Percentiles rank a stretch among this genome's conserved stretches.
phyloP scores from a whole-genome alignment of 92 coral and sea anemone genomes.

The Scolanthus callimorphus region DNA sequence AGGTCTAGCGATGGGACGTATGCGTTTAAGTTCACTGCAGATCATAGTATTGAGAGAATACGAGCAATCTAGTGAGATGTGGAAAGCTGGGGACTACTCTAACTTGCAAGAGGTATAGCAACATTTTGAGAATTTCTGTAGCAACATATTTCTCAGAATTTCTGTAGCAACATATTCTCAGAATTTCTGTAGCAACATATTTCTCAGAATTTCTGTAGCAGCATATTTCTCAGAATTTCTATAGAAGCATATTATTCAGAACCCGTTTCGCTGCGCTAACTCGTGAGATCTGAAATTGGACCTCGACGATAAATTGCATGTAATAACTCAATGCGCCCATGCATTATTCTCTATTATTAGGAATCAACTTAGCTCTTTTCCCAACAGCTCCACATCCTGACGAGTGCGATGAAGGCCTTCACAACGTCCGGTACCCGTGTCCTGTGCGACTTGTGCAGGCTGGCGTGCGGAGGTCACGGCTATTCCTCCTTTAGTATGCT shows the following conservation, averaged over 20 bases:
- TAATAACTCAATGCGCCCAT: too few relatives aligned
- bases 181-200: too few relatives aligned
- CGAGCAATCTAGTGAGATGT: constrained; percentile 22
- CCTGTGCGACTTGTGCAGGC: constrained; percentile 63
- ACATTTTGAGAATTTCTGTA: neutral
- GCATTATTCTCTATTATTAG: too few relatives aligned
- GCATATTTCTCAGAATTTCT: too few relatives aligned
- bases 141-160: too few relatives aligned
- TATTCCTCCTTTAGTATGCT: constrained; percentile 63
- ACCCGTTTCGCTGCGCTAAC: too few relatives aligned
- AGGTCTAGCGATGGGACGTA: constrained; percentile 63
- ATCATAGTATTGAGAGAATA: constrained; percentile 39
- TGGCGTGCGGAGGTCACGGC: constrained; percentile 96
- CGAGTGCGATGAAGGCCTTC: constrained; percentile 81
- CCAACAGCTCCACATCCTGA: constrained; percentile 65
- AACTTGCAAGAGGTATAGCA: constrained; percentile 65
- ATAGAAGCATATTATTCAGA: neutral
- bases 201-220: too few relatives aligned
- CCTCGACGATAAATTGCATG: neutral
- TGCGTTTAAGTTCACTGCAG: constrained; percentile 55
- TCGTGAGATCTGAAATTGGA: too few relatives aligned
- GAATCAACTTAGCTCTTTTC: too few relatives aligned
- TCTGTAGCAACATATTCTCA: too few relatives aligned
- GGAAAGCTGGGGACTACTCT: constrained; percentile 50
- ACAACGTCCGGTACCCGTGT: constrained; percentile 28